Base-by-base conservation (phyloP, 2,888 invertebrate species). In the Drosophila gaucha region DNA sequence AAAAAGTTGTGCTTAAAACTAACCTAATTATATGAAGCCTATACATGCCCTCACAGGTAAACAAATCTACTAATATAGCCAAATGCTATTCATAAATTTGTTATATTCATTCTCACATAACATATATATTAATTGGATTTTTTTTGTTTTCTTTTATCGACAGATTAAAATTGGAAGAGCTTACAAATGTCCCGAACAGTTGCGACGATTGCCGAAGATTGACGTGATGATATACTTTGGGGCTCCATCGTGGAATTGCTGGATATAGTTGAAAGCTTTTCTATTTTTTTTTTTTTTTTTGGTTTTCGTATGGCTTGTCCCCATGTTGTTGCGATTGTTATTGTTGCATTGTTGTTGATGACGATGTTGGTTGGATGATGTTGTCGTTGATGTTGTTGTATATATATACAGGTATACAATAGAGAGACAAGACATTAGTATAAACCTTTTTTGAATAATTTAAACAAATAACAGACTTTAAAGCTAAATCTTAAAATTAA, bases 391-490 rank as follows among this genome's bases (percentile, higher is more conserved):
- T 54, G 67, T 28, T 58, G 79, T 72, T 76, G 80, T 41, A 66
- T 88, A 71, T 86, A 86, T 86, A 73, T 80, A 86, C 71, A 80
- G 80, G 85, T 84, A 86, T 88, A 88, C 78, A 80, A 84, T 84
- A 84, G 85, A 84, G 89, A 84, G 88, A 84, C 74, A 84, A 84
- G 78, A 84, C 84, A 84, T 84, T 84, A 84, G 84, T 84, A 80
- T 79, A 67, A 71, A 75, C 72, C 64, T 63, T 72, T 77, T 75
- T 62, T 57, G 35, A 85, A 86, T 84, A 84, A 84, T 86, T 88
- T 86, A 88, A 83, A 86, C 69, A 74, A 74, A 86, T 70, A 88
- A 87, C 86, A 67, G 65, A 59, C 67, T 66, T 80, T 83, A 77
- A 72, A 16, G 12, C 77, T 87, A 86, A 47, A 22, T 6, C 82